Conservation (phyloP, 2,888 invertebrate species). For the Coenonympha glycerion region DNA sequence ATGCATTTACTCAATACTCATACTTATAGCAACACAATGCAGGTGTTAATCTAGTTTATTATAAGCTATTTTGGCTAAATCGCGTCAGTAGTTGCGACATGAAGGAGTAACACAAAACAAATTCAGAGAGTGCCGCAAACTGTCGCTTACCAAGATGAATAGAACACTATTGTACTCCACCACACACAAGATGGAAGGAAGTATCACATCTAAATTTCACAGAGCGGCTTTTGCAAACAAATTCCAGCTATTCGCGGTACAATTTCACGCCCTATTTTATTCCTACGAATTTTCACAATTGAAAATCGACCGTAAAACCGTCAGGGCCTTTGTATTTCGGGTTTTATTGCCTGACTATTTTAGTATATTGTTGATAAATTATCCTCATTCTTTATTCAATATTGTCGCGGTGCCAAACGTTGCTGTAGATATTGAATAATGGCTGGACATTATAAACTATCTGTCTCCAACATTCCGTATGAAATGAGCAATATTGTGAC, state of each 20-base stretch:
- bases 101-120: not conserved
- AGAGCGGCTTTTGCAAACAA: constrained; percentile 62
- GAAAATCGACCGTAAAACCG: constrained; percentile 56
- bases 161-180: constrained; percentile 34
- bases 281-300: constrained; percentile 60
- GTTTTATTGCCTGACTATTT: constrained; percentile 59
- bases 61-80: too few species aligned
- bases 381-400: constrained; percentile 57
- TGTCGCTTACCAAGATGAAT: constrained; percentile 15
- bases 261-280: constrained; percentile 73
- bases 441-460: constrained; percentile 5
- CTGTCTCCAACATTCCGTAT: not conserved
- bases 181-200: constrained; percentile 40
- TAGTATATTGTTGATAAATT: constrained; percentile 55
- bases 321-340: constrained; percentile 49
- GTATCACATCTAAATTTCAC: constrained; percentile 56
- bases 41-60: too few species aligned
- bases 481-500: not conserved
- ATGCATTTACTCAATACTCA: too few species aligned
- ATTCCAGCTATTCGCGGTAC: constrained; percentile 60
- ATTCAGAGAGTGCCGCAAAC: constrained; percentile 6
- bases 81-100: too few species aligned
- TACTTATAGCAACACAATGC: too few species aligned
- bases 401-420: constrained; percentile 37
- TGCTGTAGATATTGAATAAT: constrained; percentile 18